These are phyloP conservation scores for Apamea monoglypha DNA, from an alignment of 2,888 invertebrate genomes.

Conservation along the genomic window DNA sequence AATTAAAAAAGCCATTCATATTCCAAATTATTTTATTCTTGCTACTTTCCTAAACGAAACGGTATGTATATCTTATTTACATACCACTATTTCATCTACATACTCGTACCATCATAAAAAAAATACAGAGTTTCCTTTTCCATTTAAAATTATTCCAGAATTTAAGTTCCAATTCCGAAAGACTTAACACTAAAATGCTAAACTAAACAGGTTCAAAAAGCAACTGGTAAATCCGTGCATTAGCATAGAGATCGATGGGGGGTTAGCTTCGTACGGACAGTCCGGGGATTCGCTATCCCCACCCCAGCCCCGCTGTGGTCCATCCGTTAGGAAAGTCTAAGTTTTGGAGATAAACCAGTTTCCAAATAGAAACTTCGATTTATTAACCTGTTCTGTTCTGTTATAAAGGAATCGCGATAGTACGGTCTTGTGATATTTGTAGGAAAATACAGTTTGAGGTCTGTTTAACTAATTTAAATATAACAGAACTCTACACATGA, in stretches of 20 bases:
- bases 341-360: constrained; percentile 62
- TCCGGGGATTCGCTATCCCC: constrained; percentile 38
- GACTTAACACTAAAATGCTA: constrained; percentile 51
- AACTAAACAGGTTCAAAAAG: constrained; percentile 61
- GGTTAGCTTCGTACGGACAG: constrained; percentile 48
- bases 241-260: constrained; percentile 67
- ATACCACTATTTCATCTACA: not conserved
- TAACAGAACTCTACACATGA: not conserved
- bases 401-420: constrained; percentile 15
- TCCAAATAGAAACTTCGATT: constrained; percentile 60
- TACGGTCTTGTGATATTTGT: not conserved
- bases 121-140: not conserved
- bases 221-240: constrained; percentile 59
- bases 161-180: constrained; percentile 12
- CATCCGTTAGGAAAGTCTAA: constrained; percentile 61
- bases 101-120: not conserved
- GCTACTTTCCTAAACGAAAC: not conserved
- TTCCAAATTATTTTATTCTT: not conserved
- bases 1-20: not conserved
- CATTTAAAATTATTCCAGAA: not conserved
- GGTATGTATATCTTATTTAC: not conserved
- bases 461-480: not conserved
- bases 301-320: constrained; percentile 42
- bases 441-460: not conserved
- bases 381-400: constrained; percentile 48